A percentile compares a stretch with the other conserved stretches of the same genome.
phyloP scores from a whole-genome alignment of 2,113 vertebrate genomes.

The Meleagris gallopavo region DNA sequence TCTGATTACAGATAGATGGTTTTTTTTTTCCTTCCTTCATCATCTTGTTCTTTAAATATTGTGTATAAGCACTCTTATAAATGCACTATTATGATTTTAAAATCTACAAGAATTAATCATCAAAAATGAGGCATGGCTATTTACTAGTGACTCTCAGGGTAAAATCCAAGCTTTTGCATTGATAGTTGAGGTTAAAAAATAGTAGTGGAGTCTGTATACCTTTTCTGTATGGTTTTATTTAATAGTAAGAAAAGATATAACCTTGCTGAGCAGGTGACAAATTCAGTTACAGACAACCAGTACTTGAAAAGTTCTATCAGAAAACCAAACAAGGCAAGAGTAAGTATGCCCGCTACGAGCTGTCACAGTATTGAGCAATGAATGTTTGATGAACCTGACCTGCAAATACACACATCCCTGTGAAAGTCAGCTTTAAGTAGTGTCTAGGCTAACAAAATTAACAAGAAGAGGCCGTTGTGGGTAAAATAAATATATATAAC shows the following conservation, averaged over 20 bases:
- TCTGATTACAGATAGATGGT: neutral
- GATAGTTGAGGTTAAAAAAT: conserved; percentile 38
- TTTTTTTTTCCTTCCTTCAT: neutral
- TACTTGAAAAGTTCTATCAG: conserved; percentile 81
- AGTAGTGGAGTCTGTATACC: neutral
- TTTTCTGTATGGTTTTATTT: conserved; percentile 71
- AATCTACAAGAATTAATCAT: neutral
- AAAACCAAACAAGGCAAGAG: conserved; percentile 80
- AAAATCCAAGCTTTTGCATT: conserved; percentile 15
- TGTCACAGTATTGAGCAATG: conserved; percentile 81
- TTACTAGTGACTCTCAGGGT: neutral
- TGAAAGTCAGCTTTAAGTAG: conserved; percentile 75
- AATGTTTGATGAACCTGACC: conserved; percentile 83
- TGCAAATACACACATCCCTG: conserved; percentile 76
- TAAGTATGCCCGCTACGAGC: conserved; percentile 61
- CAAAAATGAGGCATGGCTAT: neutral
- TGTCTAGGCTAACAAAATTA: conserved; percentile 75
- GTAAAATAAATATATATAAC: neutral
- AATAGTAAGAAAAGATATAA: conserved; percentile 65
- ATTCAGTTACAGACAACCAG: conserved; percentile 77
- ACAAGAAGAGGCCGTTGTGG: conserved; percentile 60
- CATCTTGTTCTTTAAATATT: neutral
- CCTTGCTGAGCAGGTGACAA: conserved; percentile 75
- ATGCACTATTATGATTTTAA: neutral
- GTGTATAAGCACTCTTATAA: neutral